A percentile compares a stretch with the other conserved stretches of the same genome.
Evolutionary conservation across 1,140 invertebrate species (phyloP).

Genomic region (Cheumatopsyche charites): DNA sequence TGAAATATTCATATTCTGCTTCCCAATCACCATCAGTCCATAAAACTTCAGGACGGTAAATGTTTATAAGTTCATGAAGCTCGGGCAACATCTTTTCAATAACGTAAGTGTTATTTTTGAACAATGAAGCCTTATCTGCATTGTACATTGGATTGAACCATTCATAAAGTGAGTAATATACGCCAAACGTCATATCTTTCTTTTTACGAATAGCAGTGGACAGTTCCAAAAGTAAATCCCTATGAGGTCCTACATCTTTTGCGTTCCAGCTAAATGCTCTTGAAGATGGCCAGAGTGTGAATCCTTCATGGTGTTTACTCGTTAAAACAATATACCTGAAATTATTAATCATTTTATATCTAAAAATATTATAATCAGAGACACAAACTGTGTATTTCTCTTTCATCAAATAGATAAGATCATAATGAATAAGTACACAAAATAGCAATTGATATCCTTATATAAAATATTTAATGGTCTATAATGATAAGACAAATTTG

Average conservation of each 20-base stretch:
- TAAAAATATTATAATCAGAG: not conserved
- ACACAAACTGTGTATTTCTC: too few species aligned
- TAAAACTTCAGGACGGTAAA: conserved; percentile 86
- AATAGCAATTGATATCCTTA: too few species aligned
- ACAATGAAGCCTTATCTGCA: conserved; percentile 73
- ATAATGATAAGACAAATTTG: too few species aligned
- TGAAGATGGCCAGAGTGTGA: conserved; percentile 85
- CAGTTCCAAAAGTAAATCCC: conserved; percentile 82
- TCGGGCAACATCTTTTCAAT: conserved; percentile 75
- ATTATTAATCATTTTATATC: not conserved
- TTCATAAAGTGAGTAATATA: conserved; percentile 90
- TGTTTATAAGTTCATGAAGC: conserved; percentile 73
- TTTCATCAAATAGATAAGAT: too few species aligned
- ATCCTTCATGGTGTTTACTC: conserved; percentile 95
- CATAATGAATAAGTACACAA: too few species aligned
- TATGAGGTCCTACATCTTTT: conserved; percentile 81
- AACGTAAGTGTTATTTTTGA: conserved; percentile 70
- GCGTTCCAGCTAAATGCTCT: conserved; percentile 91
- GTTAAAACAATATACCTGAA: conserved; percentile 86
- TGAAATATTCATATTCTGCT: conserved; percentile 80
- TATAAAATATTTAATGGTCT: too few species aligned
- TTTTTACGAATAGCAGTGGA: conserved; percentile 69
- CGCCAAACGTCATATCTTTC: conserved; percentile 76
- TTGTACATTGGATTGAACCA: conserved; percentile 90
- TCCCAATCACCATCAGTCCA: conserved; percentile 97